Base-by-base conservation (phyloP, 1,140 invertebrate species). In the Ceratoteleas bidentatus region DNA sequence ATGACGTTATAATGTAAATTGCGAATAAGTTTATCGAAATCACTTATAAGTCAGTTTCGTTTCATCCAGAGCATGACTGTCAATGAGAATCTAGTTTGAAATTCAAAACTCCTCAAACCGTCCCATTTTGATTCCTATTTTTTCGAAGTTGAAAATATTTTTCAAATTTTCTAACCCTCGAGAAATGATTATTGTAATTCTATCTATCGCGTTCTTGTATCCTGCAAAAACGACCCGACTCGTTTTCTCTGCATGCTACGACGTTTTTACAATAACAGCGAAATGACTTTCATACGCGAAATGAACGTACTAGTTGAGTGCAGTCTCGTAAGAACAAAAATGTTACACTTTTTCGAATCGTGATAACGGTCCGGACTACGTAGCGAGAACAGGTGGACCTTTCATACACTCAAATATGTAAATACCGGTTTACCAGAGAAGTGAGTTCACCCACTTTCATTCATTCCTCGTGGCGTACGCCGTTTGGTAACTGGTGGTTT, bases 391-490 rank as follows among this genome's bases (percentile, higher is more conserved):
- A 77, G 80, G 80, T 82, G 73, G 72, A 82, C 74, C 57, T 66
- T 69, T 69, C 56, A 47, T 70, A 68, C 49, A 38, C 68, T 60
- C 49, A 66, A 66, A 72, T 70, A 68, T 45, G 68, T 60, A 57
- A 52, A 72, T 62, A 62, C 66, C 61, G 83, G 79, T 85, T 85
- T 49, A 81, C 68, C 76, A 57, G 75, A 88, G 85, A 88, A 79
- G 81, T 83, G 62, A 69, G 85, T 86, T 87, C 84, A 86, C 83
- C 74, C 84, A 86, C 83, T 87, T 88, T 86, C 83, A 78, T 86
- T 81, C 70, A 65, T 75, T 80, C 72, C 69, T 83, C 74, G 81
- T 81, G 81, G 79, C 79, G 78, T 78, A 52, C 50, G 65, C 16
- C 83, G 85, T 87, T 87, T 74, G 85, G 84, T 80, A 84, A 84